Percentiles rank a stretch among this genome's conserved stretches.
Conservation (phyloP, 2,888 invertebrate genomes). For the Phyllotreta striolata region DNA sequence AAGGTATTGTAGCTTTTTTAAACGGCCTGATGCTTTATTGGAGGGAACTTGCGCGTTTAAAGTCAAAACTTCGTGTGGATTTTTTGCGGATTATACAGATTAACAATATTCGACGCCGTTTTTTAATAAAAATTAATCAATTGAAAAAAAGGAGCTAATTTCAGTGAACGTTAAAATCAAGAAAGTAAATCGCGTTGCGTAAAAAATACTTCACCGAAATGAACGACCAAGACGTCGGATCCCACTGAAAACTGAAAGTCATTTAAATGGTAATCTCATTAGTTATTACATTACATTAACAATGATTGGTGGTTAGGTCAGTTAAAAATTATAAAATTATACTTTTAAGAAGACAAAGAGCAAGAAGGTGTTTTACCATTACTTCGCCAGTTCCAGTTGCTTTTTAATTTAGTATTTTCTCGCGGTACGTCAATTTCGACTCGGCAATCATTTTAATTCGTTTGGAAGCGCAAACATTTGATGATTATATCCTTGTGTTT, state of each 20-base stretch:
- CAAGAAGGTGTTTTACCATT: slow-evolving; percentile 45
- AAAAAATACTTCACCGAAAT: not conserved
- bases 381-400: slow-evolving; percentile 27
- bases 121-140: no score
- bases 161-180: no score
- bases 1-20: slow-evolving; percentile 32
- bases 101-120: no score
- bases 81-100: no score
- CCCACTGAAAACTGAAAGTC: slow-evolving; percentile 29
- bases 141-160: no score
- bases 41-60: slow-evolving; percentile 11
- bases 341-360: slow-evolving; percentile 44
- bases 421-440: slow-evolving; percentile 37
- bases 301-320: slow-evolving; percentile 37
- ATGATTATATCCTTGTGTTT: not conserved
- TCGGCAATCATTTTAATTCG: slow-evolving; percentile 20
- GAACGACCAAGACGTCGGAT: slow-evolving; percentile 22
- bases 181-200: no score
- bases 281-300: slow-evolving; percentile 47
- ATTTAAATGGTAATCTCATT: slow-evolving; percentile 45
- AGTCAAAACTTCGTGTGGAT: slow-evolving; percentile 8
- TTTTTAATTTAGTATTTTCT: slow-evolving; percentile 36
- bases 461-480: not conserved
- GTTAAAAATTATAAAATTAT: slow-evolving; percentile 47
- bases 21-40: slow-evolving; percentile 23